Conservation (phyloP, 2,888 invertebrate species). For the Iselma pallidipennis region DNA sequence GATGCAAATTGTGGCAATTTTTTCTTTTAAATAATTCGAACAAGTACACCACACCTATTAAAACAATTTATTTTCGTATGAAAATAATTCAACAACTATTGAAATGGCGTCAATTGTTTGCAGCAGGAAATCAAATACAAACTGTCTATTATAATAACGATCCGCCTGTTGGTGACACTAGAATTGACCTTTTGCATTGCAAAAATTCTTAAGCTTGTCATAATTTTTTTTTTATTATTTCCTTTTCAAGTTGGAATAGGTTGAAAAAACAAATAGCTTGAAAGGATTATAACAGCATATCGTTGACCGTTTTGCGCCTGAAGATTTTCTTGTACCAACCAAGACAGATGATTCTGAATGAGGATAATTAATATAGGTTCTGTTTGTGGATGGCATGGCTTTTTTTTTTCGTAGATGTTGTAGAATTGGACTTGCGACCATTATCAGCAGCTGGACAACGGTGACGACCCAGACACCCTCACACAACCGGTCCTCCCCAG, state of each 20-base stretch:
- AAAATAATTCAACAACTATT: background rate
- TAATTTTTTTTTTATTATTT: background rate
- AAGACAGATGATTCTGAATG: background rate
- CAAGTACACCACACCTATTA: background rate
- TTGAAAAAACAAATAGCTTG: background rate
- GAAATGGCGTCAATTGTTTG: background rate
- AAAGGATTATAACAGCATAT: background rate
- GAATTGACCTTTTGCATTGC: background rate
- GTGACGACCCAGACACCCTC: conserved; percentile 40
- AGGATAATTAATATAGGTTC: background rate
- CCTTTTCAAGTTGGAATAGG: background rate
- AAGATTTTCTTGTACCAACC: background rate
- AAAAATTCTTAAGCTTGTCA: background rate
- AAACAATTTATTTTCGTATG: background rate
- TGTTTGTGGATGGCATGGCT: too few species aligned
- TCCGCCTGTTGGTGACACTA: background rate
- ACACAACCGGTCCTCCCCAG: conserved; percentile 39
- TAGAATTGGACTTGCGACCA: background rate
- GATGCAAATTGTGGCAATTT: too few species aligned
- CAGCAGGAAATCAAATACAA: background rate
- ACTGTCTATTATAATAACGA: too few species aligned
- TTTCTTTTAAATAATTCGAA: too few species aligned
- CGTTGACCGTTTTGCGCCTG: background rate
- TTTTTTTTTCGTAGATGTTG: too few species aligned
- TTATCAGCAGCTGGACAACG: conserved; percentile 16